Evolutionary conservation across 2,113 vertebrate species (phyloP).

Genomic region (Oryzias melastigma): DNA sequence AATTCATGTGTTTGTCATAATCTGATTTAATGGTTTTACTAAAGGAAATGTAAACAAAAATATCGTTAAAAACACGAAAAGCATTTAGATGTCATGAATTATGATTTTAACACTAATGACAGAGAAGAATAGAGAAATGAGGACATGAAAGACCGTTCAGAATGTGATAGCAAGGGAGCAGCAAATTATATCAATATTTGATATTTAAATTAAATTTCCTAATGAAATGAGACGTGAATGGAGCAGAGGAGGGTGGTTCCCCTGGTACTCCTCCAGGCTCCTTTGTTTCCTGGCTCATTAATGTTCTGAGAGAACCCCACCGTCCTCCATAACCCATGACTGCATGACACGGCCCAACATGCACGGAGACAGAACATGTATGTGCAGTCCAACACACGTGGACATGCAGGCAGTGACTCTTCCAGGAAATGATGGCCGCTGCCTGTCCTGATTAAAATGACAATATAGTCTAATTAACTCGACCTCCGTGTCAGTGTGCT

Average conservation of each 20-base stretch:
- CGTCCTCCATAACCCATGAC: constrained; percentile 60
- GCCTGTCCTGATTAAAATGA: constrained; percentile 81
- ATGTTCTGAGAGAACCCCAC: constrained; percentile 70
- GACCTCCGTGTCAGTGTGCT: constrained; percentile 74
- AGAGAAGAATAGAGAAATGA: constrained; percentile 63
- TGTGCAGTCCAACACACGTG: constrained; percentile 23
- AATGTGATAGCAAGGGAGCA: constrained; percentile 72
- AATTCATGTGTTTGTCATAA: too few relatives aligned
- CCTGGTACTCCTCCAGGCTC: constrained; percentile 70
- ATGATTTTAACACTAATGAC: constrained; percentile 68
- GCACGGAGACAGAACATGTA: constrained; percentile 15
- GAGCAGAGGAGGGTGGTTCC: constrained; percentile 66
- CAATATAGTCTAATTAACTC: constrained; percentile 84
- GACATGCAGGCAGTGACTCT: constrained; percentile 64
- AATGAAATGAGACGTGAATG: constrained; percentile 75
- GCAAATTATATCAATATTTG: constrained; percentile 76
- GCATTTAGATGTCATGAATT: constrained; percentile 42
- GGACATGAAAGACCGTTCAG: constrained; percentile 72
- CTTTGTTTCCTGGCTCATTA: constrained; percentile 80
- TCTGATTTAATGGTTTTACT: too few relatives aligned
- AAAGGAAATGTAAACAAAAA: too few relatives aligned
- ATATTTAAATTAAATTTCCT: constrained; percentile 80
- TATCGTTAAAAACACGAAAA: too few relatives aligned
- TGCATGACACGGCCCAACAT: constrained; percentile 60
- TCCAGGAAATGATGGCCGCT: constrained; percentile 71